Evolutionary conservation across 64 coral and sea anemone genomes (phyloP).

Genomic region (Pachyseris speciosa): DNA sequence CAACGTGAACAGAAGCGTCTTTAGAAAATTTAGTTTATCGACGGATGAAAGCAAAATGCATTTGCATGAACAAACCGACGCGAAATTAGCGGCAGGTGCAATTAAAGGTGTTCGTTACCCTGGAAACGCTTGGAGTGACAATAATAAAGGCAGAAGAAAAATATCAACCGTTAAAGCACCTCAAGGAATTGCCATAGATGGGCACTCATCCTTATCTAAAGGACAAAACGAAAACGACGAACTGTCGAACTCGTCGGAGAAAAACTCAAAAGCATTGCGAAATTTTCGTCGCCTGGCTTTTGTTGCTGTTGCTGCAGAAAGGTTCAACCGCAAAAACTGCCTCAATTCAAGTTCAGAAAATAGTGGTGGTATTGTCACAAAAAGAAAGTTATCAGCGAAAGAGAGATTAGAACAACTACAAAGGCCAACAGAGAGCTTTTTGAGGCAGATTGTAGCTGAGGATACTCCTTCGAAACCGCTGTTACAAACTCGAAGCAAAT

Average conservation of each 20-base stretch:
- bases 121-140: background rate
- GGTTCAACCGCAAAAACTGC: background rate
- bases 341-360: background rate
- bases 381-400: constrained; percentile 15
- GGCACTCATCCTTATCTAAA: background rate
- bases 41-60: background rate
- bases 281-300: background rate
- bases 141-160: background rate
- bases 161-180: background rate
- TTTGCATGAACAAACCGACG: constrained; percentile 5
- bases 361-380: background rate
- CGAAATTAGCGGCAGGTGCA: background rate
- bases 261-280: background rate
- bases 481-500: background rate
- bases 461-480: background rate
- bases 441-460: constrained; percentile 26
- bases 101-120: background rate
- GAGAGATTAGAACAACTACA: constrained; percentile 5
- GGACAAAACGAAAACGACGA: background rate
- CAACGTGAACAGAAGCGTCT: background rate
- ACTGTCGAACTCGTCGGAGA: background rate
- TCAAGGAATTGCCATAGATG: background rate
- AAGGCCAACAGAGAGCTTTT: constrained; percentile 50
- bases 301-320: background rate
- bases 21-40: background rate